Evolutionary conservation across 2,797 vertebrate species (phyloP).

Genomic region (Zalophus californianus): DNA sequence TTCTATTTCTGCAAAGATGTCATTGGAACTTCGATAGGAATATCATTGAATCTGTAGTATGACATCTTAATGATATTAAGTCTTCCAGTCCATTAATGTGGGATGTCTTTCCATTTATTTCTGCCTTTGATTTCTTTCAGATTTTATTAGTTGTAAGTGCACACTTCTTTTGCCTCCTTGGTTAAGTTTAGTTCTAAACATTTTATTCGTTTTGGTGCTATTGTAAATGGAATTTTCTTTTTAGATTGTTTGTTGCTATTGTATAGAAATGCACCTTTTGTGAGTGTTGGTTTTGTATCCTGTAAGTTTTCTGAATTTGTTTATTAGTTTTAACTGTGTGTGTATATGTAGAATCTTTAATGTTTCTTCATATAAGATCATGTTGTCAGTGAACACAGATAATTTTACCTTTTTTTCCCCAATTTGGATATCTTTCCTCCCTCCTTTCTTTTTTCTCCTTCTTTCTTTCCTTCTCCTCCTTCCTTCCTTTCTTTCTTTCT

Average conservation of each 20-base stretch:
- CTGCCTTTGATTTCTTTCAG: neutral
- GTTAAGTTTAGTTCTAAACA: neutral
- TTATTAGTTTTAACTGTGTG: neutral
- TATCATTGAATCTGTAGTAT: neutral
- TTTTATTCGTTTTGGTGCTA: neutral
- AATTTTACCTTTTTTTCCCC: neutral
- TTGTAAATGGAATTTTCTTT: neutral
- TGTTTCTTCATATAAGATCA: neutral
- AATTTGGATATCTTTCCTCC: neutral
- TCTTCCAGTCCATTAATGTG: neutral
- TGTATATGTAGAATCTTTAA: neutral
- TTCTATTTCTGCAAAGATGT: constrained; percentile 9
- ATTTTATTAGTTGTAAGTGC: neutral
- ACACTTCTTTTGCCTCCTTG: neutral
- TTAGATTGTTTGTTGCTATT: neutral
- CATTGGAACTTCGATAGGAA: neutral
- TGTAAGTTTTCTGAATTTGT: neutral
- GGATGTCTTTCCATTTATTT: neutral
- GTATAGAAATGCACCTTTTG: neutral
- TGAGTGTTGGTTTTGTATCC: neutral
- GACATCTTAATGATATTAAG: neutral
- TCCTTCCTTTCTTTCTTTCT: no score
- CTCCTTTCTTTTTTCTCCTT: neutral
- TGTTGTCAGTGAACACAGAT: neutral
- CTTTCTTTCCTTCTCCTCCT: neutral